These are phyloP conservation scores for Parauchenoglanis punctatus DNA, from an alignment of 2,797 vertebrate genomes.

Conservation along the genomic window DNA sequence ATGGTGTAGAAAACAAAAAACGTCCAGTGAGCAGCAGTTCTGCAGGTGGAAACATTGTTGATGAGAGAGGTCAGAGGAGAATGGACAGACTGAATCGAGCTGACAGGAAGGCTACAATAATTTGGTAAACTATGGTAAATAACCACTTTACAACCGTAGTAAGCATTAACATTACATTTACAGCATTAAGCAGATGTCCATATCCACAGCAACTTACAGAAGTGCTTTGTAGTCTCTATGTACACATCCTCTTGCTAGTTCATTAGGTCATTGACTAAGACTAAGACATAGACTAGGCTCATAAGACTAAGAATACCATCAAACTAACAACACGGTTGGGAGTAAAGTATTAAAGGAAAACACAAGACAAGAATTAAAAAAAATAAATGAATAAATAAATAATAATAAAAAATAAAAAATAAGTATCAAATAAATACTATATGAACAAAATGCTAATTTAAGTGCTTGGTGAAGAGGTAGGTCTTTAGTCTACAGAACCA, in stretches of 20 bases:
- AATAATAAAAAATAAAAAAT: no score
- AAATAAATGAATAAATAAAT: no score
- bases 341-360: not conserved
- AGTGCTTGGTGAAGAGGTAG: not conserved
- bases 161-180: not conserved
- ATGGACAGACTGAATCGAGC: not conserved
- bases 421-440: not conserved
- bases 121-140: not conserved
- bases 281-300: no score
- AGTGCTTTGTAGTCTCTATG: not conserved
- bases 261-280: not conserved
- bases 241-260: not conserved
- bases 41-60: not conserved
- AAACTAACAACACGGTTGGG: not conserved
- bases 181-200: not conserved
- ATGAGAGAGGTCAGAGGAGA: not conserved
- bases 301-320: not conserved
- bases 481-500: not conserved
- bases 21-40: no score
- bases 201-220: not conserved
- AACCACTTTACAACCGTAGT: not conserved
- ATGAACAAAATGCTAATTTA: not conserved
- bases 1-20: no score
- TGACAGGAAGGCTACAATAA: not conserved
- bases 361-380: not conserved